Conservation (phyloP, 2,888 invertebrate genomes). For the Eupithecia exiguata region DNA sequence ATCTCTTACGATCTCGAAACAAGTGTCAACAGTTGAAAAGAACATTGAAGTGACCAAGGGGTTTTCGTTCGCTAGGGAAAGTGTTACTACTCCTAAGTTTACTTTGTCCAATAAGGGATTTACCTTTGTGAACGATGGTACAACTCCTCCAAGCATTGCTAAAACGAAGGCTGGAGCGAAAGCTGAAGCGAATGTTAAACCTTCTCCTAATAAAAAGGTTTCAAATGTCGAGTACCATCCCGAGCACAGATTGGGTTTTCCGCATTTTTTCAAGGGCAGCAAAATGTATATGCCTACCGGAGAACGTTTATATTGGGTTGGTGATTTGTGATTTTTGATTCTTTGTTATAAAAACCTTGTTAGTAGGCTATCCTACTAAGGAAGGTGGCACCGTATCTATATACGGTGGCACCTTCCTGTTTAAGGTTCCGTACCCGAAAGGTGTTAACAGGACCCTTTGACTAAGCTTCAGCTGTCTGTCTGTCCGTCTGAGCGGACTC, state of each 20-base stretch:
- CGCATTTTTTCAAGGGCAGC: conserved; percentile 67
- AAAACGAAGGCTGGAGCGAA: conserved; percentile 17
- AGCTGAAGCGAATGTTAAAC: conserved; percentile 12
- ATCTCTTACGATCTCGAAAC: conserved; percentile 35
- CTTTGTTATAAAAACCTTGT: not conserved
- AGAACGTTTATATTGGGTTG: conserved; percentile 74
- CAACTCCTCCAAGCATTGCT: not conserved
- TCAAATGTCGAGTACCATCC: conserved; percentile 59
- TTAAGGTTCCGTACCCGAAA: not conserved
- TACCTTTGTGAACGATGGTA: conserved; percentile 20
- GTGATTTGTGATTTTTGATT: conserved; percentile 59
- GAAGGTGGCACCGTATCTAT: not conserved
- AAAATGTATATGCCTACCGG: conserved; percentile 74
- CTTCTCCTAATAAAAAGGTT: conserved; percentile 47
- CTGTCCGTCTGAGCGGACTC: no score
- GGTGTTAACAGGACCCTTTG: not conserved
- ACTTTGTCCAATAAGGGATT: conserved; percentile 19
- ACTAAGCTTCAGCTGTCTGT: no score
- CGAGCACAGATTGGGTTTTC: conserved; percentile 59
- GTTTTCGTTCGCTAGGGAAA: conserved; percentile 21
- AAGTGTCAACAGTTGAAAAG: conserved; percentile 31
- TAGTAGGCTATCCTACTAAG: not conserved
- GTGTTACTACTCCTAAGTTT: conserved; percentile 22
- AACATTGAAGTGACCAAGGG: conserved; percentile 33
- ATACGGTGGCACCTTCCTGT: not conserved